Conservation (phyloP, 2,888 invertebrate species). For the Synanthedon vespiformis region DNA sequence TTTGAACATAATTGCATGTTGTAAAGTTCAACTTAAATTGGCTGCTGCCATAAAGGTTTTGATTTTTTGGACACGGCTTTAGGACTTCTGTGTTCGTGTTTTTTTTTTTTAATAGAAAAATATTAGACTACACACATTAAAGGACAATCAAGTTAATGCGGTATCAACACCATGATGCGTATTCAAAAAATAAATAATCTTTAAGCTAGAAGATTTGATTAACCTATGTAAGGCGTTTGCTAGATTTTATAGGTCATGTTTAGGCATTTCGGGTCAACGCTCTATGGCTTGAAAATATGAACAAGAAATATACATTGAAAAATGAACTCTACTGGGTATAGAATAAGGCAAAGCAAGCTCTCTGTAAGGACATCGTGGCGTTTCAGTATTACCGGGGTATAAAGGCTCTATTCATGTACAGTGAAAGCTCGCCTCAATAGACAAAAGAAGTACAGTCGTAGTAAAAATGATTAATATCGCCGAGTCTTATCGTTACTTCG, state of each 20-base stretch:
- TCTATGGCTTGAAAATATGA: constrained; percentile 7
- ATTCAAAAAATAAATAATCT: too few species aligned
- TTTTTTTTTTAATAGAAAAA: background rate
- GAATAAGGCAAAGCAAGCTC: constrained; percentile 8
- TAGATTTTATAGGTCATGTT: constrained; percentile 45
- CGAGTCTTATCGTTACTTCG: constrained; percentile 42
- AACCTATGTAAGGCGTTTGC: constrained; percentile 10
- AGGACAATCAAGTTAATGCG: too few species aligned
- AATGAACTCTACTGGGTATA: constrained; percentile 11
- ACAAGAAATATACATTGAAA: constrained; percentile 10
- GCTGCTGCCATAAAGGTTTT: constrained; percentile 24
- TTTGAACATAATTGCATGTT: background rate
- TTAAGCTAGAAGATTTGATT: too few species aligned
- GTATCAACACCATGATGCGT: too few species aligned
- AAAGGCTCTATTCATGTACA: constrained; percentile 51
- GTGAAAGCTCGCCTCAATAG: constrained; percentile 60
- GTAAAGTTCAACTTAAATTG: constrained; percentile 11
- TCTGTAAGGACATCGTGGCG: constrained; percentile 9
- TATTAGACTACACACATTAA: background rate
- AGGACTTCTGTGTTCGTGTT: constrained; percentile 1
- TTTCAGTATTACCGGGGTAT: constrained; percentile 38
- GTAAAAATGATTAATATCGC: constrained; percentile 63
- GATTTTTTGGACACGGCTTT: constrained; percentile 30
- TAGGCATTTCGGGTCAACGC: constrained; percentile 42
- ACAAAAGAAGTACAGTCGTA: constrained; percentile 41